Percentiles rank a stretch among this genome's conserved stretches.
phyloP scores from a whole-genome alignment of 2,113 vertebrate species.

The Heterochromis multidens region DNA sequence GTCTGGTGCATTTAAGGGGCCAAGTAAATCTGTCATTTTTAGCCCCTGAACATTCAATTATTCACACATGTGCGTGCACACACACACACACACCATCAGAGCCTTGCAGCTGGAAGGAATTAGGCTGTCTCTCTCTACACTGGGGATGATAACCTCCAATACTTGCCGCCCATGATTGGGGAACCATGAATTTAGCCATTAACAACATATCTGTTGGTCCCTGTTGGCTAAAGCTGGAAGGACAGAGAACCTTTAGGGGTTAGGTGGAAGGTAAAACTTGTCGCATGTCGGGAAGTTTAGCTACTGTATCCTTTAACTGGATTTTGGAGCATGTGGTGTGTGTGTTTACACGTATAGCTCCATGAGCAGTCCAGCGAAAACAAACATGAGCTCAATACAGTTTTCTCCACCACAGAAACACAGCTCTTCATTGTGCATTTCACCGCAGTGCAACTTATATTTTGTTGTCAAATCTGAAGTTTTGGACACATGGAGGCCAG shows the following conservation, averaged over 20 bases:
- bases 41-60: constrained; percentile 48
- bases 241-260: constrained; percentile 57
- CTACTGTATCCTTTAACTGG: constrained; percentile 39
- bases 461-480: constrained; percentile 13
- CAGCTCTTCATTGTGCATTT: not conserved
- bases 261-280: constrained; percentile 44
- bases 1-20: constrained; percentile 75
- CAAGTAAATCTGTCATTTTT: constrained; percentile 80
- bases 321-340: not conserved
- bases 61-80: constrained; percentile 13
- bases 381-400: not conserved
- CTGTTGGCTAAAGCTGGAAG: constrained; percentile 42
- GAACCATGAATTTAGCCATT: constrained; percentile 64
- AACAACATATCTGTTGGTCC: constrained; percentile 59
- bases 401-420: not conserved
- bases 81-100: not conserved
- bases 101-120: constrained; percentile 77
- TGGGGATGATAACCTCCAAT: constrained; percentile 69
- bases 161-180: constrained; percentile 49
- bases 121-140: constrained; percentile 64
- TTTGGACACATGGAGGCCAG: not conserved
- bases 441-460: not conserved
- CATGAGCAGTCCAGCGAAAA: not conserved
- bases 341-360: not conserved
- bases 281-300: constrained; percentile 19